Evolutionary conservation across 2,888 invertebrate species (phyloP), one percentile per base, ranked within the genome.

Genomic region (Pristionchus exspectatus): DNA sequence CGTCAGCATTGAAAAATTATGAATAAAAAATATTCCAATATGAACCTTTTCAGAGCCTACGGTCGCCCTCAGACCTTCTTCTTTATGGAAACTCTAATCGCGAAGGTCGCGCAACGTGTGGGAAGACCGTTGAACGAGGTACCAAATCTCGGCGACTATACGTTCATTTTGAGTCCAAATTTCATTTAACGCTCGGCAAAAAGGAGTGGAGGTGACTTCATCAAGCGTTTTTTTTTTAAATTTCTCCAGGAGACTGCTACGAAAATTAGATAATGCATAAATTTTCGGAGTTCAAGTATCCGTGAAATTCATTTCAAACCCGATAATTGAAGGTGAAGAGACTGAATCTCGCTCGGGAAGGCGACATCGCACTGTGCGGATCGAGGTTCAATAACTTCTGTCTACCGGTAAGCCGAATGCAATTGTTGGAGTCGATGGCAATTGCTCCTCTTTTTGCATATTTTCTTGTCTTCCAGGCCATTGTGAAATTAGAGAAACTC

Each of bases 1-100:
- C n/a, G n/a, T n/a, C n/a, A n/a, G n/a, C n/a, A n/a, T n/a, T n/a
- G n/a, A n/a, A n/a, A n/a, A n/a, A n/a, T n/a, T n/a, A n/a, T n/a
- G n/a, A n/a, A n/a, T n/a, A n/a, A n/a, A n/a, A n/a, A n/a, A n/a
- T n/a, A n/a, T 63, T 63, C 21, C 12, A 63, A 63, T 63, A 9
- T 63, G 54, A 54, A 54, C 14, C 54, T 54, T 7, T 91, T 90
- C 56, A 89, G 98, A 93, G 98, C 98, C 2, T 98, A 98, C 94
- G 98, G 98, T 24, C 97, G 97, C 0, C 98, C 98, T 0, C 98
- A 98, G 95, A 97, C 97, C 30, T 97, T 97, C 97, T 97, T 97
- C 94, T 96, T 97, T 0, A 97, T 96, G 0, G 98, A 98, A 95
- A 96, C 96, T 92, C 97, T 97, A 92, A 96, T 97, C 59, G 96